Conservation (phyloP, 2,888 invertebrate genomes). For the Watsonalla binaria region DNA sequence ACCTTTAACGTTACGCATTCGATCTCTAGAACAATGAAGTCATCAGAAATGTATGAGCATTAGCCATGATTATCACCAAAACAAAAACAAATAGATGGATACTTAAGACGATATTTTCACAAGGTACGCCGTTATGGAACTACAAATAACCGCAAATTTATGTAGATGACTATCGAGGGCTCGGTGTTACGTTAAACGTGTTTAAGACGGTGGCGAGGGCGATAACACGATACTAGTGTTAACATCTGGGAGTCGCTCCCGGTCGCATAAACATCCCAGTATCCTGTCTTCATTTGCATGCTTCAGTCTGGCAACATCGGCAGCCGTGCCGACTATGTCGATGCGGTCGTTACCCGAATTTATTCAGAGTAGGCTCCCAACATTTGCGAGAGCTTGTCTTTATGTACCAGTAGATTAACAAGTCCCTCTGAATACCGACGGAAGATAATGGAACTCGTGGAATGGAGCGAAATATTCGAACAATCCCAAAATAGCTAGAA, state of each 20-base stretch:
- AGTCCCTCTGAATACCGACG: slow-evolving; percentile 20
- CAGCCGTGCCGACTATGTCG: slow-evolving; percentile 49
- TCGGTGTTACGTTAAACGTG: slow-evolving; percentile 62
- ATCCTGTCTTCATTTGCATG: slow-evolving; percentile 73
- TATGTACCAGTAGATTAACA: slow-evolving; percentile 25
- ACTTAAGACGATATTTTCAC: slow-evolving; percentile 51
- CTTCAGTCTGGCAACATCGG: slow-evolving; percentile 42
- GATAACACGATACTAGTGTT: slow-evolving; percentile 59
- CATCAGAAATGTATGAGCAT: slow-evolving; percentile 38
- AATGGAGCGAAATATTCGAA: neutral
- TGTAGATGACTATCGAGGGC: slow-evolving; percentile 68
- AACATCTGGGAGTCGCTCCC: slow-evolving; percentile 52
- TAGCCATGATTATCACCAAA: slow-evolving; percentile 40
- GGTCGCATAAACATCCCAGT: slow-evolving; percentile 55
- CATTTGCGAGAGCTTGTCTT: slow-evolving; percentile 15
- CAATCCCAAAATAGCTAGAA: slow-evolving; percentile 17
- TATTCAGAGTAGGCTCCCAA: slow-evolving; percentile 43
- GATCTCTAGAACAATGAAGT: slow-evolving; percentile 17
- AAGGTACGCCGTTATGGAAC: slow-evolving; percentile 65
- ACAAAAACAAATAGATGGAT: slow-evolving; percentile 50
- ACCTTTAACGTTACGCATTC: too few relatives aligned
- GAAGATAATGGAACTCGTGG: slow-evolving; percentile 4
- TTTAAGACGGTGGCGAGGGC: slow-evolving; percentile 56
- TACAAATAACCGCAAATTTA: slow-evolving; percentile 71
- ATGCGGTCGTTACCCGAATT: slow-evolving; percentile 52